These are phyloP conservation scores for Pardalotus punctatus DNA, from an alignment of 2,113 vertebrate species.

Conservation along the genomic window DNA sequence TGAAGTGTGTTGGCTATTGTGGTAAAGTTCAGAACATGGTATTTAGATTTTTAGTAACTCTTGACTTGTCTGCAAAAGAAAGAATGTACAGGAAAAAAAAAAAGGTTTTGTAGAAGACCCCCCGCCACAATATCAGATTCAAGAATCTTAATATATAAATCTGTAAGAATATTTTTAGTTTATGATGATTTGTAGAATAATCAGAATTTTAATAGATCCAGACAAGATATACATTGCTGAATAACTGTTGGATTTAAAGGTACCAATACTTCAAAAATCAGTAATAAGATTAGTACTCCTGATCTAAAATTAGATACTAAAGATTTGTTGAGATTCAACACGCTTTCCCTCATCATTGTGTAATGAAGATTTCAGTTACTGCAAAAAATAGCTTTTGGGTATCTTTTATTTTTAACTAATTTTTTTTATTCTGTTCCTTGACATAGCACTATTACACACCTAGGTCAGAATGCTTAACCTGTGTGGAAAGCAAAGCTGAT, in stretches of 20 bases:
- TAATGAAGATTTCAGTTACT: not conserved
- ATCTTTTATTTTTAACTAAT: not conserved
- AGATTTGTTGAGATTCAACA: not conserved
- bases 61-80: not conserved
- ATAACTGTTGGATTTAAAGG: not conserved
- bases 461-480: not conserved
- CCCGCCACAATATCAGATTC: not conserved
- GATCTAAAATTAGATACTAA: not conserved
- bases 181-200: not conserved
- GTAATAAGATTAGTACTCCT: not conserved
- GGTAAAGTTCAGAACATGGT: not conserved
- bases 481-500: not conserved
- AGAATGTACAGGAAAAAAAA: not conserved
- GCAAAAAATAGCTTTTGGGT: not conserved
- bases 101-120: not conserved
- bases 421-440: not conserved
- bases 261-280: not conserved
- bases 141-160: not conserved
- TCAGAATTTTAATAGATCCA: not conserved
- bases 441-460: not conserved
- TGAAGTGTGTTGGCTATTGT: not conserved
- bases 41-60: not conserved
- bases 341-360: accelerated
- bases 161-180: not conserved
- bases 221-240: not conserved